phyloP scores from a whole-genome alignment of 2,888 invertebrate genomes.

The Molanna angustata region DNA sequence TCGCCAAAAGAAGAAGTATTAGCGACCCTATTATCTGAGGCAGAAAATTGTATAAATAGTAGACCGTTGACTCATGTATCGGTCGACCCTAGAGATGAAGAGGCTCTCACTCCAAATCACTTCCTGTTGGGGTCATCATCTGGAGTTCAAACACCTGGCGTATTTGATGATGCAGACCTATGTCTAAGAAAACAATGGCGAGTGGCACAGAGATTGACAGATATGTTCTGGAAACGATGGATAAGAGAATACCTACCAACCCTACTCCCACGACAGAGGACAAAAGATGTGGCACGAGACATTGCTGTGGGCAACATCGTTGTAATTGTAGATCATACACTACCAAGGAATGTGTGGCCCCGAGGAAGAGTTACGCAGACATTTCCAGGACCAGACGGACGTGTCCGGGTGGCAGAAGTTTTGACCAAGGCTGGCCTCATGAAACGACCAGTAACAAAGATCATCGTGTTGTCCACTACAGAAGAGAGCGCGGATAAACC shows the following conservation, averaged over 20 bases:
- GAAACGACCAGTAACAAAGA: not conserved
- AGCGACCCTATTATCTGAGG: too few species aligned
- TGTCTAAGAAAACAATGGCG: constrained; percentile 1
- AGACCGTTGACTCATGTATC: constrained; percentile 2
- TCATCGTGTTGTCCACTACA: constrained; percentile 1
- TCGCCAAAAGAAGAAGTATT: not conserved
- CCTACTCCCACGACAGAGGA: constrained; percentile 21
- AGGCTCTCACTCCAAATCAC: not conserved
- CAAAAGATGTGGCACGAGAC: not conserved
- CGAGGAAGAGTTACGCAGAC: constrained; percentile 1
- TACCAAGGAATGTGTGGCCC: constrained; percentile 19
- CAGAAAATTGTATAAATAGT: not conserved
- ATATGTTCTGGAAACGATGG: constrained; percentile 30
- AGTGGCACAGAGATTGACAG: not conserved
- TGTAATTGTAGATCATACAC: constrained; percentile 5
- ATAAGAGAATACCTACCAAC: constrained; percentile 30
- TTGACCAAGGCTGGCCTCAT: not conserved
- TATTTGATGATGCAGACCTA: not conserved
- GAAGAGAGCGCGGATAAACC: not conserved
- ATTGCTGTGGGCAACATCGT: constrained; percentile 15
- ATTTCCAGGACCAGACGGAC: not conserved
- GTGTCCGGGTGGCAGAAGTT: not conserved
- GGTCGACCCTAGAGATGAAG: not conserved
- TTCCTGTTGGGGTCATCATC: not conserved
- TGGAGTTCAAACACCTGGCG: not conserved